Percentiles rank a stretch among this genome's conserved stretches.
These are phyloP conservation scores for Nannobrachium achirus DNA, from an alignment of 2,113 vertebrate genomes.

Conservation along the genomic window DNA sequence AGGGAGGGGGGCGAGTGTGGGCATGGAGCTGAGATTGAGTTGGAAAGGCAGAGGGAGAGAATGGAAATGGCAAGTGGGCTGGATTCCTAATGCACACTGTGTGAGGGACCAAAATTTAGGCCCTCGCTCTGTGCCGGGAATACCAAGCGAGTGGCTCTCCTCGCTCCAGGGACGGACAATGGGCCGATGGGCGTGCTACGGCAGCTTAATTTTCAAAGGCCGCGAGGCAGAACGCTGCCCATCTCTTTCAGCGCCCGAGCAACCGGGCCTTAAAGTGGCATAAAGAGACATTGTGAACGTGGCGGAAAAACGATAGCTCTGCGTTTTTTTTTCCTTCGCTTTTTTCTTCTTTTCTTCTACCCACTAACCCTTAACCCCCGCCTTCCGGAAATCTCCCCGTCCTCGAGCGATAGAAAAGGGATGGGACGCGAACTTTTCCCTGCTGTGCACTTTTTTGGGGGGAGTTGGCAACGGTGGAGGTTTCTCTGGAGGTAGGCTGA, in stretches of 20 bases:
- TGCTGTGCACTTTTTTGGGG: no score
- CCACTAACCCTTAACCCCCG: no score
- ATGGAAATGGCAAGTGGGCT: conserved; percentile 67
- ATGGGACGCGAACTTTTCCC: neutral
- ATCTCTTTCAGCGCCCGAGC: conserved; percentile 67
- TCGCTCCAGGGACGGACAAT: conserved; percentile 61
- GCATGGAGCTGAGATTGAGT: conserved; percentile 58
- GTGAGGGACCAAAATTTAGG: conserved; percentile 76
- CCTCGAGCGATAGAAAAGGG: neutral
- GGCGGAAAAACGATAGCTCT: conserved; percentile 67
- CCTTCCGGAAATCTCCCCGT: conserved; percentile 13
- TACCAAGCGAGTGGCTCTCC: conserved; percentile 72
- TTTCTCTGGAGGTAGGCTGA: no score
- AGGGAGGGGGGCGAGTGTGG: conserved; percentile 32
- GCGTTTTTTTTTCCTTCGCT: no score
- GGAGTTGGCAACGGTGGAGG: no score
- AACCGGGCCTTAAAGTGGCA: conserved; percentile 52
- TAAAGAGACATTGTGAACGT: conserved; percentile 73
- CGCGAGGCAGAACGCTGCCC: conserved; percentile 63
- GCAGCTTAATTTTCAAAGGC: conserved; percentile 74
- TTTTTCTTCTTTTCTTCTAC: conserved; percentile 33
- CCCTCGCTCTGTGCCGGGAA: conserved; percentile 75
- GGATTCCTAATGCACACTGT: conserved; percentile 72
- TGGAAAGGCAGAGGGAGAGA: conserved; percentile 69
- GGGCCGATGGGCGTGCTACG: conserved; percentile 65